phyloP scores from a whole-genome alignment of 2,888 invertebrate species.

The Pristionchus japonicus region DNA sequence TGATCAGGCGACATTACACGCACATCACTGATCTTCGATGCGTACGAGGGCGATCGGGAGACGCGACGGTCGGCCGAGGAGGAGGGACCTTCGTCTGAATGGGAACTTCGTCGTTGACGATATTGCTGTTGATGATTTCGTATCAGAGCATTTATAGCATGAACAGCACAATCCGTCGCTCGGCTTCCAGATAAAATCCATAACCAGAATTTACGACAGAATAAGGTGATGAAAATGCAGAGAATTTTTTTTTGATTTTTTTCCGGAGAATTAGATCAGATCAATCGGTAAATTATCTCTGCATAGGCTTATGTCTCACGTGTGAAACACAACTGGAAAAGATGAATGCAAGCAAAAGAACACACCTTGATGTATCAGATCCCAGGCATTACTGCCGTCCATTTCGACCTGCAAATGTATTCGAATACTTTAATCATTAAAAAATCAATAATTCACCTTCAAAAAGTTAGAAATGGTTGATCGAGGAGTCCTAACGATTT shows the following conservation, averaged over 20 bases:
- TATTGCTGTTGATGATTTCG: no score
- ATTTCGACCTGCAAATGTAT: not conserved
- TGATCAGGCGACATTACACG: no score
- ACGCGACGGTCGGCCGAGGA: not conserved
- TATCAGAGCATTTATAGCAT: no score
- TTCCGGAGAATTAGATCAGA: not conserved
- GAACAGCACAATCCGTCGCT: no score
- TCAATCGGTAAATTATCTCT: not conserved
- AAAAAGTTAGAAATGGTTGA: not conserved
- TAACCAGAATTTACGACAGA: no score
- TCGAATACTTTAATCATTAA: not conserved
- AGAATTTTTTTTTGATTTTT: not conserved
- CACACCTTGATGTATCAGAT: conserved; percentile 34
- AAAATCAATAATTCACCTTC: not conserved
- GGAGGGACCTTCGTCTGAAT: conserved; percentile 16
- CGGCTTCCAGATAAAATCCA: no score
- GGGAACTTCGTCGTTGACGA: no score
- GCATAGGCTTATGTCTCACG: not conserved
- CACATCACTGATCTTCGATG: conserved; percentile 44
- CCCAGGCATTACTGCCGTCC: conserved; percentile 46
- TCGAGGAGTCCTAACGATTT: not conserved
- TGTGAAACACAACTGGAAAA: not conserved
- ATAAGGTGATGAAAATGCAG: no score
- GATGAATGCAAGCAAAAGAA: not conserved
- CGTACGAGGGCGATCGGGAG: conserved; percentile 16